These are phyloP conservation scores for Idaea dimidiata DNA, from an alignment of 2,888 invertebrate species.

Conservation along the genomic window DNA sequence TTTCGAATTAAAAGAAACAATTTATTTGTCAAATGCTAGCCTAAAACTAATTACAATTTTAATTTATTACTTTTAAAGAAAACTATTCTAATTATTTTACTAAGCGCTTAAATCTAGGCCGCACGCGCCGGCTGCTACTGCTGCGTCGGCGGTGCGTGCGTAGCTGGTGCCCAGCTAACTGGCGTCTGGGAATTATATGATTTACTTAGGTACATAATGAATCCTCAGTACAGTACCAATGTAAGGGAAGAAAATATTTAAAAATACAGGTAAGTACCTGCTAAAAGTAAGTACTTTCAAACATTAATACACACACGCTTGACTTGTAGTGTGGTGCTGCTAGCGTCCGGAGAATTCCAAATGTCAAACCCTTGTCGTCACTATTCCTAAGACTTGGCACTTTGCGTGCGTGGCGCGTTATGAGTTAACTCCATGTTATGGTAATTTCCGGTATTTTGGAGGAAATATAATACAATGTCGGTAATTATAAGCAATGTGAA, in stretches of 20 bases:
- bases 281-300: background rate
- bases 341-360: constrained; percentile 28
- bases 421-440: constrained; percentile 20
- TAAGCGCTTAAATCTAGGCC: too few species aligned
- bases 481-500: background rate
- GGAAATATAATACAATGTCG: background rate
- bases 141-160: too few species aligned
- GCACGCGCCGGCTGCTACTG: too few species aligned
- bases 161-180: too few species aligned
- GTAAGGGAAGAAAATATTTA: background rate
- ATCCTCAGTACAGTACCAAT: background rate
- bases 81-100: too few species aligned
- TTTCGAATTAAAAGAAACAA: too few species aligned
- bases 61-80: too few species aligned
- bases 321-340: constrained; percentile 19
- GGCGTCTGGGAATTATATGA: too few species aligned
- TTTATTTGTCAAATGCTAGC: too few species aligned
- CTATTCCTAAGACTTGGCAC: constrained; percentile 18
- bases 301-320: background rate
- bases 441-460: constrained; percentile 18
- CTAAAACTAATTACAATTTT: too few species aligned
- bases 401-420: constrained; percentile 21
- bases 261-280: too few species aligned
- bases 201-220: too few species aligned
- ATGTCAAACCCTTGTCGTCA: constrained; percentile 31